Percentiles rank a stretch among this genome's conserved stretches.
These are phyloP conservation scores for Drosophila carrolli DNA, from an alignment of 1,140 invertebrate species.

Conservation along the genomic window DNA sequence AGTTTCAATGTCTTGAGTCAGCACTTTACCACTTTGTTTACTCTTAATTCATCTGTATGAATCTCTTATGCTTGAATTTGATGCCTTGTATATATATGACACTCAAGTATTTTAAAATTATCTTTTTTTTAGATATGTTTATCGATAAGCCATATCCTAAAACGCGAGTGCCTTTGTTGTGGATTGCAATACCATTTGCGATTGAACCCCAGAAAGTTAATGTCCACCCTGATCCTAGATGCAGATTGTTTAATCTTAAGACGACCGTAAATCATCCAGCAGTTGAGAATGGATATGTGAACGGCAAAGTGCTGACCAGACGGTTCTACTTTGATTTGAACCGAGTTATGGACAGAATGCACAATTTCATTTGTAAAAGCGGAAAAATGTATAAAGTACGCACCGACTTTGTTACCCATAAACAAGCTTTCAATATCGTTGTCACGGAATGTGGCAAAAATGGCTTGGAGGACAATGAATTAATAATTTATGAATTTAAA, in stretches of 20 bases:
- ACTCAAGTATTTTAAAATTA: neutral
- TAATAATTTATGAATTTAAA: neutral
- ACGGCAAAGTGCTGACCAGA: neutral
- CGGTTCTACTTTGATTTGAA: constrained; percentile 1
- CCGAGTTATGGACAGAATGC: neutral
- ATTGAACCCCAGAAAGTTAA: neutral
- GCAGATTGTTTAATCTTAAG: neutral
- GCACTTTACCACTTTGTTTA: neutral
- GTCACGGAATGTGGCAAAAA: neutral
- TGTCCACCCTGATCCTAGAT: neutral
- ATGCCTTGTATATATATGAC: no score
- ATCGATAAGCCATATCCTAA: neutral
- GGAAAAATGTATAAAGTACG: constrained; percentile 3
- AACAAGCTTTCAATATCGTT: neutral
- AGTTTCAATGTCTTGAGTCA: neutral
- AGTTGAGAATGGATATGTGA: constrained; percentile 3
- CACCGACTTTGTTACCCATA: rapidly evolving
- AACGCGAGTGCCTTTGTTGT: neutral
- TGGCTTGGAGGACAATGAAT: neutral
- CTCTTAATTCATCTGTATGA: neutral
- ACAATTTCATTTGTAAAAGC: constrained; percentile 3
- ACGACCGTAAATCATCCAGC: constrained; percentile 4
- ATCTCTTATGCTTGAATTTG: no score
- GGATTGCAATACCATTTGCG: constrained; percentile 1
- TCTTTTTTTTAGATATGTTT: neutral